Evolutionary conservation across 2,113 vertebrate genomes (phyloP), one percentile per base, ranked within the genome.

Genomic region (Aspidoscelis tigris): DNA sequence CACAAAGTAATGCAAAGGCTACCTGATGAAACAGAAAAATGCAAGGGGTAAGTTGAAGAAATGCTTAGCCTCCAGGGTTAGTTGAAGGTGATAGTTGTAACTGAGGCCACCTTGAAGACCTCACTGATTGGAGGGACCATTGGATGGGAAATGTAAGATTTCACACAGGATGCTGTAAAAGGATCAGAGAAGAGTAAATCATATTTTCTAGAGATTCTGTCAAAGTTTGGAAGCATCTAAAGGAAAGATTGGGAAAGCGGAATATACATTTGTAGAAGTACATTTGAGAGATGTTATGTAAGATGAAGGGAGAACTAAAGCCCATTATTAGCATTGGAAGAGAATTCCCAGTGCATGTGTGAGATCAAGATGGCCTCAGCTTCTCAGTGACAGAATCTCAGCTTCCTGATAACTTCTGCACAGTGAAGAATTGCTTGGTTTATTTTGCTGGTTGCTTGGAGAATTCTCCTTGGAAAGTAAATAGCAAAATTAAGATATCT

Each of bases 401-500:
- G 43, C 33, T 6, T 53, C 39, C 66, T 43, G 26, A 21, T 61
- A 39, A n/a, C 14, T 73, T 65, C 65, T 72, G 24, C 8, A 47
- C 3, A 21, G 74, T 69, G 18, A 78, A 22, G 41, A 39, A 47
- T 73, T 79, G 14, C 21, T 11, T 7, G 4, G 11, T 7, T 65
- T 9, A 24, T 71, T 66, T 84, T 78, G 39, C 24, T 71, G 14
- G 9, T 20, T 9, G 26, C 2, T 69, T 77, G 69, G 69, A 11
- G 55, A 53, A 74, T 80, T 79, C 43, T 74, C n/a, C 70, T 80
- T 73, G 55, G 76, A 61, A 86, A 53, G 81, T 69, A 69, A 41
- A 44, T 53, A 65, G 43, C 21, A n/a, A 4, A 66, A 8, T 80
- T 14, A 18, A 33, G 53, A 75, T n/a, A 11, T 7, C 58, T 84